These are phyloP conservation scores for Tribolium freemani DNA, from an alignment of 2,888 invertebrate genomes.

Conservation along the genomic window DNA sequence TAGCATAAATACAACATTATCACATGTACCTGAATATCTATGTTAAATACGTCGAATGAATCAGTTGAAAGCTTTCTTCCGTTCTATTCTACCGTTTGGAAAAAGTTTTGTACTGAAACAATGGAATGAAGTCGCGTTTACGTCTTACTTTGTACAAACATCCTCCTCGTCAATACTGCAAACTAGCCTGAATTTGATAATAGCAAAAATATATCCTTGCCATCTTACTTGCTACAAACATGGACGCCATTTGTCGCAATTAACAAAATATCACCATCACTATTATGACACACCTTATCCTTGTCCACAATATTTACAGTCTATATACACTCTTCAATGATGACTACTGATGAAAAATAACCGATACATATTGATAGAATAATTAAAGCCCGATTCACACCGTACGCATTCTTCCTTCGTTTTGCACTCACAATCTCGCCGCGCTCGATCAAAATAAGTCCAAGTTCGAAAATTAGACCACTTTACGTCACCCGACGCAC, in stretches of 20 bases:
- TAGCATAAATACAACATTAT: slow-evolving; percentile 39
- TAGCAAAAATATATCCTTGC: slow-evolving; percentile 44
- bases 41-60: slow-evolving; percentile 4
- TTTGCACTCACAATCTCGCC: slow-evolving; percentile 25
- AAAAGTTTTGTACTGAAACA: slow-evolving; percentile 37
- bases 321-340: slow-evolving; percentile 44
- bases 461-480: not conserved
- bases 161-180: slow-evolving; percentile 37
- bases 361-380: slow-evolving; percentile 29
- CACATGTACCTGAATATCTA: slow-evolving; percentile 39
- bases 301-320: slow-evolving; percentile 55
- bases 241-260: slow-evolving; percentile 55
- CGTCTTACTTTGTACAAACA: slow-evolving; percentile 21
- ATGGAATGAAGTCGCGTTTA: slow-evolving; percentile 35
- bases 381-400: slow-evolving; percentile 26
- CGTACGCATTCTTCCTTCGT: not conserved
- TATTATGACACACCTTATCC: slow-evolving; percentile 43
- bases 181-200: slow-evolving; percentile 37
- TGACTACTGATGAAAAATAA: slow-evolving; percentile 35
- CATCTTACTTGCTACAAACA: slow-evolving; percentile 41
- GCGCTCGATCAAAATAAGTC: slow-evolving; percentile 15
- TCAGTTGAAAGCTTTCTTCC: slow-evolving; percentile 14
- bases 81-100: slow-evolving; percentile 1
- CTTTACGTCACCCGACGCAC: slow-evolving; percentile 53
- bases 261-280: slow-evolving; percentile 54